Base-by-base conservation (phyloP, 2,888 invertebrate genomes). In the Eristalis pertinax region DNA sequence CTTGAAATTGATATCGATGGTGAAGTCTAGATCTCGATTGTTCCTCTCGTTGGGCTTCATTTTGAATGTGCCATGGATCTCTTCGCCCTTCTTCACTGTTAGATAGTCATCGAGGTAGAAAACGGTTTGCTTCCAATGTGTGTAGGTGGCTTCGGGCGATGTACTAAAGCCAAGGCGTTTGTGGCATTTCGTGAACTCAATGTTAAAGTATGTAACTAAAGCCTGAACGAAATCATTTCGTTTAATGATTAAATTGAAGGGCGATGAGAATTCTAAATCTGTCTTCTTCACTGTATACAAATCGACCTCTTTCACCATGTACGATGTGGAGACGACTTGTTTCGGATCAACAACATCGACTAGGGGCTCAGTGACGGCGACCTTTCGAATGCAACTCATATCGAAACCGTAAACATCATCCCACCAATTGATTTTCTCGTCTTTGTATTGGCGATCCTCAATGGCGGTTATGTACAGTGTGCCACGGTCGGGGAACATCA, bases 391-490 rank as follows among this genome's bases (percentile, higher is more conserved):
- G 90, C 98, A 98, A 90, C 98, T 98, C 99, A 99, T 99, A 93
- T 99, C 98, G 92, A 99, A 99, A 69, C 99, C 99, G 91, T 99
- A 99, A 1, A 99, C 99, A 94, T 98, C 98, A 91, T 99, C 99
- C 99, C 99, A 99, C 99, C 99, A 99, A 94, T 99, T 99, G 90
- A 99, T 99, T 94, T 99, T 99, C 93, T 99, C 99, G 92, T 99
- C 99, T 93, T 99, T 99, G 94, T 99, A 99, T 94, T 99, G 99
- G 24, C 99, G 95, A 93, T 99, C 99, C 93, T 98, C 97, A 83
- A 98, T 97, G 26, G 97, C 97, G 88, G 98, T 98, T 76, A 99
- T 96, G 93, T 97, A 99, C 60, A 99, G 94, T 1, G 98, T 98
- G 89, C 99, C 99, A 91, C 96, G 96, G 92, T 96, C 98, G 0